Evolutionary conservation across 2,888 invertebrate species (phyloP).

Genomic region (Ophion ellenae): DNA sequence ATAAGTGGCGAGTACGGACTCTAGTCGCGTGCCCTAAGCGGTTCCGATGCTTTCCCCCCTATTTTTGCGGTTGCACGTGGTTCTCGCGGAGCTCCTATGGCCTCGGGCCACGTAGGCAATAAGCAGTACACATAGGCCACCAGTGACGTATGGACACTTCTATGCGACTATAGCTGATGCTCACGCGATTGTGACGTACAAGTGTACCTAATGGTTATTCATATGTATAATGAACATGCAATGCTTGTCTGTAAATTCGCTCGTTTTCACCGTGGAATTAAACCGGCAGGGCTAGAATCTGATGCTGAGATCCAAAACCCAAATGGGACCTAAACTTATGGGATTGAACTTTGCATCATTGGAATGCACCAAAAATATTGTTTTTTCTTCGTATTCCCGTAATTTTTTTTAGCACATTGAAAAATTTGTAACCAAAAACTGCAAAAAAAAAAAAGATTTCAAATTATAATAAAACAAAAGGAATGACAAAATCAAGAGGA

Average conservation of each 20-base stretch:
- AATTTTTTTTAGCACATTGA: no score
- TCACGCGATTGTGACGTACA: conserved; percentile 53
- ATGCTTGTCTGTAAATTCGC: neutral
- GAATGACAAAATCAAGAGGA: no score
- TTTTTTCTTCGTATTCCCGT: no score
- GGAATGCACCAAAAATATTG: no score
- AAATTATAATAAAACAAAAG: no score
- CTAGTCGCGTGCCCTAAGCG: conserved; percentile 39
- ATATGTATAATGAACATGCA: neutral
- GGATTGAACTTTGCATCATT: no score
- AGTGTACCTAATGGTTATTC: conserved; percentile 6
- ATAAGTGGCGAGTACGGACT: conserved; percentile 47
- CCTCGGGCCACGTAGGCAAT: conserved; percentile 57
- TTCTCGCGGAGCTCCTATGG: conserved; percentile 28
- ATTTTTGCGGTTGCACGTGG: conserved; percentile 28
- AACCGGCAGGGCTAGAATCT: neutral
- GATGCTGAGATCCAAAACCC: no score
- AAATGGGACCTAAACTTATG: no score
- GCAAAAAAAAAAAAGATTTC: no score
- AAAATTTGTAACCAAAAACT: no score
- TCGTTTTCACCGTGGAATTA: neutral
- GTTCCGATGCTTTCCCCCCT: conserved; percentile 35
- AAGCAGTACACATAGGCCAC: conserved; percentile 15
- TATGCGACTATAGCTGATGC: conserved; percentile 32
- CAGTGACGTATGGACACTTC: conserved; percentile 43